Evolutionary conservation across 2,797 vertebrate species (phyloP).

Genomic region (Rhincodon typus): DNA sequence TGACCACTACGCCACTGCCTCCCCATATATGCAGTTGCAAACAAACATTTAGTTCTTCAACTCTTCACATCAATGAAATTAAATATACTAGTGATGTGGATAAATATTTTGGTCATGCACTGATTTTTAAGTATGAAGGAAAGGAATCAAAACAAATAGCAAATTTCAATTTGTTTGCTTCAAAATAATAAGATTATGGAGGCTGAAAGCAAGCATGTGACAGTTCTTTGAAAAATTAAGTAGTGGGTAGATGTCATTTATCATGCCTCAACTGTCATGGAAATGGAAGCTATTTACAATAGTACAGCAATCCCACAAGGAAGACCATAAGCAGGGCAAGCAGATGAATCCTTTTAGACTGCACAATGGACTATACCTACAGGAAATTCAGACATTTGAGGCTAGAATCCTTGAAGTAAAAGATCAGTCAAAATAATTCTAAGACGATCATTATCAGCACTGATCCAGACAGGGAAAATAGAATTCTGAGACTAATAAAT

Average conservation of each 20-base stretch:
- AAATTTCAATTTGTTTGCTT: neutral
- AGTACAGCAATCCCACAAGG: neutral
- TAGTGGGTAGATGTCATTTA: neutral
- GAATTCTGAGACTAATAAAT: neutral
- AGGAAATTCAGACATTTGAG: neutral
- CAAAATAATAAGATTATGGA: neutral
- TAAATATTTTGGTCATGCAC: neutral
- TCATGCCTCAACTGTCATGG: neutral
- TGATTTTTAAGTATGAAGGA: neutral
- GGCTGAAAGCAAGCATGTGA: neutral
- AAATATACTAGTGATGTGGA: neutral
- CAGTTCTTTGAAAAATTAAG: neutral
- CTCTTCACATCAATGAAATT: neutral
- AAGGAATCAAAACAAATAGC: neutral
- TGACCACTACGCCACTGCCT: too few relatives aligned
- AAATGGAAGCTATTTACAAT: neutral
- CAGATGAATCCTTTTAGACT: neutral
- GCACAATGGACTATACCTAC: neutral
- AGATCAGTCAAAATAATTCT: neutral
- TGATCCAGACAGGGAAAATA: neutral
- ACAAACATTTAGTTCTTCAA: neutral
- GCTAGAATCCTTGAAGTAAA: neutral
- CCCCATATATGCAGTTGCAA: neutral
- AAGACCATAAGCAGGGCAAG: neutral
- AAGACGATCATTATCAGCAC: neutral